Base-by-base conservation (phyloP, 2,113 vertebrate genomes). In the Microcebus tavaratra region DNA sequence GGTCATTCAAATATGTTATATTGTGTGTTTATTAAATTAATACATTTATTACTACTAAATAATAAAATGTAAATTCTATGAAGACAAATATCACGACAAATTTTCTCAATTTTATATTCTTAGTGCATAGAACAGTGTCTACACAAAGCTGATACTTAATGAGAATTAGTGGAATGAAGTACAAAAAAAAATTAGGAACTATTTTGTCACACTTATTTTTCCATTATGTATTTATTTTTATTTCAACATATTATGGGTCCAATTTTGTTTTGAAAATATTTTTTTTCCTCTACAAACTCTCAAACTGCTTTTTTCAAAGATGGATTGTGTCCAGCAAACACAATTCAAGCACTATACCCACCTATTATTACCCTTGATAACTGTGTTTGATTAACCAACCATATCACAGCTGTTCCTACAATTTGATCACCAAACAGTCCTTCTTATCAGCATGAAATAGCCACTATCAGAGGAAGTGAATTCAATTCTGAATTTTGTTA, bases 401-500 rank as follows among this genome's bases (percentile, higher is more conserved):
- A 45, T 11, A 82, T 82, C 53, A 73, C 12, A 94, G 61, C 8
- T 84, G 4, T 50, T 92, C 7, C 70, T 90, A 42, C 5, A 57
- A 45, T 45, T 80, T 84, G 45, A 67, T 55, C 14, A 2, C 15
- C 5, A 59, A 90, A 88, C 55, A 45, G 29, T 75, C 11, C 17
- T 95, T 4, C 59, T 75, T 6, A 65, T 23, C 7, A 18, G 34
- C 14, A 76, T 63, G 10, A 94, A 59, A 87, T 65, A 91, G 27
- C 72, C 68, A 87, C 8, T 87, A 61, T 83, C 36, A 81, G 2
- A 55, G 25, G 48, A 10, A 84, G 3, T 50, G 2, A 1, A 63
- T n/a, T 45, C 34, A 83, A 68, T 93, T 88, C 25, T n/a, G 9
- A 65, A 8, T 75, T 88, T 95, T 96, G 17, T 67, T 90, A 94